Evolutionary conservation across 1,140 invertebrate genomes (phyloP).

Genomic region (Batillaria attramentaria): DNA sequence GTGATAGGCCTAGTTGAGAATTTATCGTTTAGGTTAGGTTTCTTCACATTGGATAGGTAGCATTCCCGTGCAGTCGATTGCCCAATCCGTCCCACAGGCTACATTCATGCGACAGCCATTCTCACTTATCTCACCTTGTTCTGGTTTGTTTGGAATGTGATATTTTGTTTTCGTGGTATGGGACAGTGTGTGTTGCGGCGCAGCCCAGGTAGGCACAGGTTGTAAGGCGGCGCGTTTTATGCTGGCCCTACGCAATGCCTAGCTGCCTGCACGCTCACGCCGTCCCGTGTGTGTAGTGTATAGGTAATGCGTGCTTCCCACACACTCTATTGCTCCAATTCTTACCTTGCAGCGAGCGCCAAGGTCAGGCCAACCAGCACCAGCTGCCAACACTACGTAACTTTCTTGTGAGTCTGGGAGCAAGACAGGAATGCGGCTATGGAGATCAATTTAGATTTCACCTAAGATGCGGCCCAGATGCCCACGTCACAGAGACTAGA

Average conservation of each 20-base stretch:
- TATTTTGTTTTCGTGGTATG: neutral
- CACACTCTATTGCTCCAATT: conserved; percentile 15
- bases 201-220: conserved; percentile 19
- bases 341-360: conserved; percentile 24
- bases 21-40: no score
- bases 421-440: conserved; percentile 26
- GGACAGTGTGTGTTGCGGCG: neutral
- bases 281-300: conserved; percentile 11
- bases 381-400: conserved; percentile 13
- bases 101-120: neutral
- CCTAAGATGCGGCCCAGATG: conserved; percentile 3
- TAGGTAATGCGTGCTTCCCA: conserved; percentile 15
- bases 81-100: no score
- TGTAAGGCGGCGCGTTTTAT: neutral
- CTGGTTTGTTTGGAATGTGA: conserved; percentile 7
- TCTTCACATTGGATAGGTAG: no score
- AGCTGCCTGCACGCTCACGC: neutral
- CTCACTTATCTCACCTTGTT: conserved; percentile 4
- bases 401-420: no score
- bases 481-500: neutral
- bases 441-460: conserved; percentile 28
- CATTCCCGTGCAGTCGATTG: no score
- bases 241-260: conserved; percentile 17
- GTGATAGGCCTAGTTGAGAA: no score
- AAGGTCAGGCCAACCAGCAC: conserved; percentile 32